Base-by-base conservation (phyloP, 2,888 invertebrate genomes). In the Acanthoscelides obtectus region DNA sequence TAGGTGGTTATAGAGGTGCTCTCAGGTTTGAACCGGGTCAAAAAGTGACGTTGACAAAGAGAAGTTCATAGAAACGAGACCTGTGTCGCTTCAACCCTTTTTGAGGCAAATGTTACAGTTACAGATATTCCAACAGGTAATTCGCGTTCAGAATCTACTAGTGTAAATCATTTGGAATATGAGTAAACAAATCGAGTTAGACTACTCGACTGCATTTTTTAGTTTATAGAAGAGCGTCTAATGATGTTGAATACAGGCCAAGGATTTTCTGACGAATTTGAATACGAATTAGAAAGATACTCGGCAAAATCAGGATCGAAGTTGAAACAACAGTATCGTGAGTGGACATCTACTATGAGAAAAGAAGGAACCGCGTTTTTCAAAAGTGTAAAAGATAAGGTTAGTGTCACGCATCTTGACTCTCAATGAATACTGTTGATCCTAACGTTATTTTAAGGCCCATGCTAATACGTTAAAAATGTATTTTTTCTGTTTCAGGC, bases 181-280 rank as follows among this genome's bases (percentile, higher is more conserved):
- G n/a, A n/a, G n/a, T n/a, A n/a, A n/a, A n/a, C n/a, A n/a, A n/a
- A n/a, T n/a, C n/a, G n/a, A n/a, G n/a, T n/a, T n/a, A 0, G 20
- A 27, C 27, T 69, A 20, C 21, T 27, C 12, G n/a, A 22, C 12
- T 19, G 6, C 22, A 70, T 69, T 74, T 83, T 87, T 68, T 86
- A 96, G 94, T 97, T 99, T 84, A 95, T 99, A 81, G 97, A 98
- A 82, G 98, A 97, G 86, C 89, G 98, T 79, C 87, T 98, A 78
- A 94, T 95, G 78, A 92, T 97, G 89, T 88, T 98, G 75, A 98
- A 97, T 84, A 92, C 93, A n/a, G 98, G 98, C 0, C 88, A 93
- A 72, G 96, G 97, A 0, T 96, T 96, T 84, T 94, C 94, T 63
- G 98, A 99, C 84, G 96, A 98, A 83, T 99, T 99, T 85, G 98